Evolutionary conservation across 1,140 invertebrate species (phyloP), one percentile per base, ranked within the genome.

Genomic region (Rhopalosiphum padi): DNA sequence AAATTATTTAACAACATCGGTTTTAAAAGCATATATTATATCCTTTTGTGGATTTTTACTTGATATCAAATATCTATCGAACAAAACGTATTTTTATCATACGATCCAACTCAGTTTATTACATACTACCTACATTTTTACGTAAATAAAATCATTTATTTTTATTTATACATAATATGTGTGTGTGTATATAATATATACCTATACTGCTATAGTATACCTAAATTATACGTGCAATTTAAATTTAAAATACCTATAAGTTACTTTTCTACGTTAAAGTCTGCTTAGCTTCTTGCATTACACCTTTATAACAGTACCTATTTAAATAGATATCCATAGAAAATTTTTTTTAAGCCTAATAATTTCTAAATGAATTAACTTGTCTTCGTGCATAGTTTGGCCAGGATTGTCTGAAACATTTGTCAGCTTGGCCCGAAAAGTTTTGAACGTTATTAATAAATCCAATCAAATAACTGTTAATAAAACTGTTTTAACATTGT

Each of bases 371-470:
- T 41, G 23, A 85, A 85, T 23, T 43, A 35, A 37, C 6, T 83
- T 37, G 35, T 37, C 22, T 86, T 41, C 37, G 22, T 86, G 23
- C n/a, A 51, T 53, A 88, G 18, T 88, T 88, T 88, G 87, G 87
- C 37, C 87, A 88, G 87, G 48, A 37, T 51, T 53, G 23, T 88
- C 48, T 53, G 48, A 88, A 88, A 88, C 87, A 88, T 88, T 35
- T 88, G 15, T 88, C 87, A 88, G n/a, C 30, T 87, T 53, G 87
- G 87, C 87, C 86, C 87, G 87, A 88, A 88, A 88, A 88, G 87
- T 53, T 88, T 35, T 86, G 83, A 43, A 7, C 11, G 41, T 87
- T n/a, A 18, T 85, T n/a, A 15, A 87, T 46, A 30, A 18, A 30
- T 87, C 11, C 5, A 87, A 77, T 77, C 43, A 87, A 30, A n/a